These are phyloP conservation scores for Myotis pilosus DNA, from an alignment of 2,797 vertebrate species.

Conservation along the genomic window DNA sequence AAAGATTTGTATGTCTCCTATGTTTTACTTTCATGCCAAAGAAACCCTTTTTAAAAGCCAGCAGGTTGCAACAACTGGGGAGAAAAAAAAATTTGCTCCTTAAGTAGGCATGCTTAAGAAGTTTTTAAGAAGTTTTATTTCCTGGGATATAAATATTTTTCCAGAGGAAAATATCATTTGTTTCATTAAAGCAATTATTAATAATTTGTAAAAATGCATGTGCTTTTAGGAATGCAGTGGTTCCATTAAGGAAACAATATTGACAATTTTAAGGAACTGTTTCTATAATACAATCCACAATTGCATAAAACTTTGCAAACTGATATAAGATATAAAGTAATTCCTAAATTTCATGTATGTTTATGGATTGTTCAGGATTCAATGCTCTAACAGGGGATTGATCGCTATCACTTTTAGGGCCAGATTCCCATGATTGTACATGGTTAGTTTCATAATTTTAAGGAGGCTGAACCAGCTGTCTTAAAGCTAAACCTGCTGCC, in stretches of 20 bases:
- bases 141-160: conserved; percentile 32
- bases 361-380: background rate
- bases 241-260: background rate
- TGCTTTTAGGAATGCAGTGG: conserved; percentile 33
- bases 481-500: conserved; percentile 61
- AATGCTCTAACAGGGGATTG: background rate
- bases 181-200: conserved; percentile 19
- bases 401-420: background rate
- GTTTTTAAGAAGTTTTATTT: conserved; percentile 37
- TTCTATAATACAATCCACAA: conserved; percentile 22
- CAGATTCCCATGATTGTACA: background rate
- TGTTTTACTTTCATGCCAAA: conserved; percentile 56
- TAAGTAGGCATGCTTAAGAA: conserved; percentile 29
- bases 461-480: conserved; percentile 17
- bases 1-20: conserved; percentile 53
- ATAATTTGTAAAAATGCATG: background rate
- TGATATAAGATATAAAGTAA: background rate
- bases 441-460: conserved; percentile 3
- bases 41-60: conserved; percentile 58
- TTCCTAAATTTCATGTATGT: conserved; percentile 22
- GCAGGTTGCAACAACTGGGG: conserved; percentile 44
- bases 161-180: background rate
- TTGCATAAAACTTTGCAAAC: conserved; percentile 10
- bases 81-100: background rate
- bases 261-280: conserved; percentile 30